Base-by-base conservation (phyloP, 2,797 vertebrate species). In the Myotis daubentonii region DNA sequence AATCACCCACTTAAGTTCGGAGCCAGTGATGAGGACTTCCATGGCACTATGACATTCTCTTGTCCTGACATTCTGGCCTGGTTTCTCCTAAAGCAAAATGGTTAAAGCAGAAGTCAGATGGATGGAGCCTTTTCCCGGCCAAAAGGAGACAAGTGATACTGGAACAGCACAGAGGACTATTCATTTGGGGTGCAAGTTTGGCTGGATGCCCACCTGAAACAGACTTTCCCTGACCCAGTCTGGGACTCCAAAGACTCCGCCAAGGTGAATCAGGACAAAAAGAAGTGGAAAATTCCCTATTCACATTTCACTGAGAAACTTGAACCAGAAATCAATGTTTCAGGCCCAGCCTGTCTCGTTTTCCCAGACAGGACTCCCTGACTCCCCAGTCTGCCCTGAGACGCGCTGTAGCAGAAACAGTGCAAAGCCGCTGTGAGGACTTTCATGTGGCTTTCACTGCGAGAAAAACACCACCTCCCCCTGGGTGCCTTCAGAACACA, bases 281-380 rank as follows among this genome's bases (percentile, higher is more conserved):
- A 94, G 87, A 95, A 92, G 83, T 85, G 94, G 95, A 96, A 98
- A 98, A 96, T 95, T 97, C 94, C 91, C 96, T 96, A 84, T 95
- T 93, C 41, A 8, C 87, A 94, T 71, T 83, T 91, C 92, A 82
- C 65, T 33, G 83, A 92, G 96, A 96, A 97, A 94, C 74, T 75
- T 96, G 97, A 97, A 91, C 44, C 89, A 96, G 97, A 97, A 97
- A 97, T 98, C 98, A 97, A 3, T 74, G 93, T 71, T 91, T 53
- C 41, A 68, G 92, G 84, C 88, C 96, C 94, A 93, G 94, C 22
- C 92, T 97, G 94, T 96, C 97, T 97, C 51, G 8, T 89, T 96
- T 97, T 97, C 89, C 89, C 81, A 96, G 96, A 95, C 95, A 83
- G 53, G 81, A 83, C 93, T 91, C 95, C 87, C 75, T 13, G 86